Percentiles rank a stretch among this genome's conserved stretches.
Evolutionary conservation across 2,888 invertebrate species (phyloP).

Genomic region (Eilema sororculum): DNA sequence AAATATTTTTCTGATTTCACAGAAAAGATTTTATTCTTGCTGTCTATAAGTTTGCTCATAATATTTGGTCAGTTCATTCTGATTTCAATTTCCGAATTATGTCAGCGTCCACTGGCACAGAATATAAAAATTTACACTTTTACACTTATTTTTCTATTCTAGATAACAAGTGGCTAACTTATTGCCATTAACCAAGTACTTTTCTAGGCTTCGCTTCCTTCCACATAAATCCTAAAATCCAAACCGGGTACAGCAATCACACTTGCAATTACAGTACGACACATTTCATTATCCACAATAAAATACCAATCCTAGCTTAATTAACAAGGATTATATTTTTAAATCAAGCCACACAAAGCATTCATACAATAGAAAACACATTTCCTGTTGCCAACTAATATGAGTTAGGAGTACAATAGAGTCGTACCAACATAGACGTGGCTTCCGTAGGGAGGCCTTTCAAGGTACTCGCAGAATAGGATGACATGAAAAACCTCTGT

Average conservation of each 20-base stretch:
- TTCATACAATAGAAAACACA: conserved; percentile 8
- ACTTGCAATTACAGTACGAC: background rate
- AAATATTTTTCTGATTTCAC: background rate
- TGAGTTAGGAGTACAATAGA: conserved; percentile 10
- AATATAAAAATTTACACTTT: too few species aligned
- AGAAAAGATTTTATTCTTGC: background rate
- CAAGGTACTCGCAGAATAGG: background rate
- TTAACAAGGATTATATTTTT: background rate
- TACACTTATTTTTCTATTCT: too few species aligned
- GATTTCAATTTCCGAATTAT: too few species aligned
- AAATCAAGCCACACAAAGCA: background rate
- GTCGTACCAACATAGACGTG: conserved; percentile 1
- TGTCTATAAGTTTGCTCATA: too few species aligned
- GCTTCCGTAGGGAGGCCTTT: conserved; percentile 5
- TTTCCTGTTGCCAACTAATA: conserved; percentile 15
- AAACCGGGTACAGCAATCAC: background rate
- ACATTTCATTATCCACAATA: background rate
- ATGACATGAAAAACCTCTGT: background rate
- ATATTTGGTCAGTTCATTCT: too few species aligned
- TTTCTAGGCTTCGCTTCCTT: too few species aligned
- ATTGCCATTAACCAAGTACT: too few species aligned
- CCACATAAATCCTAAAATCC: too few species aligned
- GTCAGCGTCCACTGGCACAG: too few species aligned
- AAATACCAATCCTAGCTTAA: background rate
- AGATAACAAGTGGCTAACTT: too few species aligned